Conservation (phyloP, 2,797 vertebrate genomes). For the Melanotaenia boesemani region DNA sequence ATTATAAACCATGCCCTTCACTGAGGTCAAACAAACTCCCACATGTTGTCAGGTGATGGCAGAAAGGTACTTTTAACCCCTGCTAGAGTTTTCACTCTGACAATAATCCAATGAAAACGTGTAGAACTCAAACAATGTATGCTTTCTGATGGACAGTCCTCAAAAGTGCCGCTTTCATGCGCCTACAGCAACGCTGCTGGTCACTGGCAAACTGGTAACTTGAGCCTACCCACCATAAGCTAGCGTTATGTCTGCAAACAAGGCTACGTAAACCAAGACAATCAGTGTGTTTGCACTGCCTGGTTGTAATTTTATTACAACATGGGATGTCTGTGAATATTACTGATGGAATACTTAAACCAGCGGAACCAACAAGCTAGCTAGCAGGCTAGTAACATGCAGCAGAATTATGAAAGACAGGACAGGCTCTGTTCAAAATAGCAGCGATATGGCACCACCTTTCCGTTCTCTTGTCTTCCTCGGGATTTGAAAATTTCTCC, state of each 20-base stretch:
- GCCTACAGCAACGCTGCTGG: constrained; percentile 35
- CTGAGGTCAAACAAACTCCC: constrained; percentile 64
- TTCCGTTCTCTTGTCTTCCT: constrained; percentile 85
- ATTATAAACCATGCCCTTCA: constrained; percentile 59
- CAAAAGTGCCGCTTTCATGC: constrained; percentile 32
- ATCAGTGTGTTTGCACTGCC: not conserved
- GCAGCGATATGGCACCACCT: constrained; percentile 81
- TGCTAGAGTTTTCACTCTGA: not conserved
- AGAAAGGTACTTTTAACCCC: constrained; percentile 25
- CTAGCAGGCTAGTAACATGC: constrained; percentile 71
- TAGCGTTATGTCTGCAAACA: constrained; percentile 27
- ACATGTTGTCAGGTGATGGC: constrained; percentile 55
- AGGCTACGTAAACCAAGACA: not conserved
- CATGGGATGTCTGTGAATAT: not conserved
- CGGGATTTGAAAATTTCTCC: constrained; percentile 84
- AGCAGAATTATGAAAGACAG: constrained; percentile 71
- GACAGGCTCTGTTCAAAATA: constrained; percentile 66
- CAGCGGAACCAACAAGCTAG: constrained; percentile 29
- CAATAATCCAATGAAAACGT: constrained; percentile 1
- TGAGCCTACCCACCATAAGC: constrained; percentile 24
- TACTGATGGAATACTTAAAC: constrained; percentile 20
- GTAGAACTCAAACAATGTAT: constrained; percentile 33
- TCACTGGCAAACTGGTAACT: constrained; percentile 28
- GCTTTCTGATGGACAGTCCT: constrained; percentile 25
- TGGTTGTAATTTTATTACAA: not conserved